phyloP scores from a whole-genome alignment of 1,140 invertebrate species.

The Mycetomoellerius zeteki region DNA sequence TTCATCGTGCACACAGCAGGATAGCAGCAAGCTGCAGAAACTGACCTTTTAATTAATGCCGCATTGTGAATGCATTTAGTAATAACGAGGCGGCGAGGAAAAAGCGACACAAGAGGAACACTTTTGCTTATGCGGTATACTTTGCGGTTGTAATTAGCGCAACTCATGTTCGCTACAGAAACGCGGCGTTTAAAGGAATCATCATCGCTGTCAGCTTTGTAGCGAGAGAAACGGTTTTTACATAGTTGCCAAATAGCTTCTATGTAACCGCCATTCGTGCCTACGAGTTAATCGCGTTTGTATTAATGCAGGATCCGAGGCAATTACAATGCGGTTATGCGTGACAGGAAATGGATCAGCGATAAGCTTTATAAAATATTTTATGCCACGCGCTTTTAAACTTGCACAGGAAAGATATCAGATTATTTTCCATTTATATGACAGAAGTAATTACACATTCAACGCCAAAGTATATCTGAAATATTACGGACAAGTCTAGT shows the following conservation, averaged over 20 bases:
- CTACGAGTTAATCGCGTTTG: conserved; percentile 32
- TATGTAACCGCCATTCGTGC: conserved; percentile 24
- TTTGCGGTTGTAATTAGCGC: conserved; percentile 59
- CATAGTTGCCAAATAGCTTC: neutral
- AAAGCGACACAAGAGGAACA: conserved; percentile 49
- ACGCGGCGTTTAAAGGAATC: conserved; percentile 43
- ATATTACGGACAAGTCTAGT: neutral
- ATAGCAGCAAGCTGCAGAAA: conserved; percentile 42
- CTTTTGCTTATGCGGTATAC: conserved; percentile 42
- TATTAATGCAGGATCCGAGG: neutral
- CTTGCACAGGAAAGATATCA: conserved; percentile 8
- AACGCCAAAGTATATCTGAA: neutral
- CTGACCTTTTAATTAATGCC: conserved; percentile 62
- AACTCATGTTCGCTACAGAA: conserved; percentile 37
- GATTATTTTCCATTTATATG: conserved; percentile 12
- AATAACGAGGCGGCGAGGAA: conserved; percentile 51
- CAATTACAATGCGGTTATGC: conserved; percentile 26
- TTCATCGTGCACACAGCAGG: conserved; percentile 33
- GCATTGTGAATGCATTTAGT: conserved; percentile 59
- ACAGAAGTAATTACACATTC: conserved; percentile 30
- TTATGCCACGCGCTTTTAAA: neutral
- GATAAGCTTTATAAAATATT: conserved; percentile 42
- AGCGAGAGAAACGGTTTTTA: conserved; percentile 33
- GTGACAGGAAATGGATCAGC: conserved; percentile 35
- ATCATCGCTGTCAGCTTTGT: conserved; percentile 13